Evolutionary conservation across 2,888 invertebrate species (phyloP), one percentile per base, ranked within the genome.

Genomic region (Operophtera brumata): DNA sequence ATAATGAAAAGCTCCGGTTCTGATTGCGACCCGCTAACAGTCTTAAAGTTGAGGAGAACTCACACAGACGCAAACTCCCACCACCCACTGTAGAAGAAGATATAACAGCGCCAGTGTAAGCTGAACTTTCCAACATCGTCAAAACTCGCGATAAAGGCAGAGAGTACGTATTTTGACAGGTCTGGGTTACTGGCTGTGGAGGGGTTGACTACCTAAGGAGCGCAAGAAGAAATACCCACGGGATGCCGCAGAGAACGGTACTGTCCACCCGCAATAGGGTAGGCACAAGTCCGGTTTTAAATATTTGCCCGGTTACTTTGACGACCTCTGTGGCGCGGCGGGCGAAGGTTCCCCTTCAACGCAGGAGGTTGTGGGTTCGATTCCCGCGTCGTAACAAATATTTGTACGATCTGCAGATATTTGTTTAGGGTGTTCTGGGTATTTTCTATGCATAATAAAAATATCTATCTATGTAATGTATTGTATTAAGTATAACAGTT

Each of bases 1-100:
- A 74, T 79, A 88, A 89, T 89, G 88, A 88, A 86, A 86, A 86
- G 82, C 83, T 77, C 78, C 79, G 75, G 74, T 79, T 80, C 82
- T 86, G 87, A 88, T 88, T 88, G 86, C 87, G 85, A 82, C 86
- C 83, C 83, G 75, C 78, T 84, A 86, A 86, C 86, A 85, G 86
- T 90, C 88, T 90, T 62, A 65, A 63, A 65, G 65, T 65, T 63
- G 59, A 77, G 81, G 69, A 75, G 66, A 77, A 75, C 75, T 70
- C 83, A 67, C 85, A 84, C 83, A 82, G 73, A 77, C 60, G 63
- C 67, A 71, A 57, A 63, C 46, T 57, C 65, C 83, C 70, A 44
- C 62, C 59, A 61, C 78, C 77, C 77, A 75, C 76, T 54, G 43
- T 41, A 55, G 56, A 51, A 82, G 79, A 77, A 82, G 76, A 73